These are phyloP conservation scores for Rachycentron canadum DNA, from an alignment of 2,797 vertebrate genomes.

Conservation along the genomic window DNA sequence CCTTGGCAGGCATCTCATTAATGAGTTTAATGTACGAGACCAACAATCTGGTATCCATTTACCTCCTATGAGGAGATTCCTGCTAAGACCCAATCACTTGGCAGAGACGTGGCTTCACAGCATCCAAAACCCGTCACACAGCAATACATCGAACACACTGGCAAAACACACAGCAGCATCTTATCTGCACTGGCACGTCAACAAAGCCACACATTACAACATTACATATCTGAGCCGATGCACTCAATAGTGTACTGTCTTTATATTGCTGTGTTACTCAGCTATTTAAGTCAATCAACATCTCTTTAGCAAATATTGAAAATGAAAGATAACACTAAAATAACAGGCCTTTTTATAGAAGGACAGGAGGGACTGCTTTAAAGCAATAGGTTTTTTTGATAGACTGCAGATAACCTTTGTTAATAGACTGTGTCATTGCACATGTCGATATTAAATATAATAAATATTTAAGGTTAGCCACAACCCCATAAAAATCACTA, in stretches of 20 bases:
- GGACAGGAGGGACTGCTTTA: not conserved
- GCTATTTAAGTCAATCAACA: not conserved
- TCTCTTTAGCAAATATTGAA: not conserved
- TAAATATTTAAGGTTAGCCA: conserved; percentile 1
- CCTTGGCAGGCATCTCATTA: conserved; percentile 46
- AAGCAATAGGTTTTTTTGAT: not conserved
- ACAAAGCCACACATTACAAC: conserved; percentile 45
- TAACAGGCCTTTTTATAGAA: not conserved
- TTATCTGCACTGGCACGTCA: conserved; percentile 39
- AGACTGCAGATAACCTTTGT: not conserved
- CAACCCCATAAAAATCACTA: not conserved
- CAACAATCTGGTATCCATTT: conserved; percentile 66
- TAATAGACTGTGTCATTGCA: not conserved
- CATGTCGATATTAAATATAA: too few species aligned
- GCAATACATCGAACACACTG: conserved; percentile 22
- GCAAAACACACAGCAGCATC: conserved; percentile 45
- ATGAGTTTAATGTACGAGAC: conserved; percentile 50
- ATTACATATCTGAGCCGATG: conserved; percentile 15
- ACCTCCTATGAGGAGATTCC: conserved; percentile 56
- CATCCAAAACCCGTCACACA: conserved; percentile 53
- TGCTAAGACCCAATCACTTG: conserved; percentile 57
- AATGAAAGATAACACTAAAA: not conserved
- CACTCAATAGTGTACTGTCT: not conserved
- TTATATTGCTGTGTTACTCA: not conserved
- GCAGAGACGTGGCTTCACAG: conserved; percentile 35